These are phyloP conservation scores for Dastarcus helophoroides DNA, from an alignment of 2,888 invertebrate species.

Conservation along the genomic window DNA sequence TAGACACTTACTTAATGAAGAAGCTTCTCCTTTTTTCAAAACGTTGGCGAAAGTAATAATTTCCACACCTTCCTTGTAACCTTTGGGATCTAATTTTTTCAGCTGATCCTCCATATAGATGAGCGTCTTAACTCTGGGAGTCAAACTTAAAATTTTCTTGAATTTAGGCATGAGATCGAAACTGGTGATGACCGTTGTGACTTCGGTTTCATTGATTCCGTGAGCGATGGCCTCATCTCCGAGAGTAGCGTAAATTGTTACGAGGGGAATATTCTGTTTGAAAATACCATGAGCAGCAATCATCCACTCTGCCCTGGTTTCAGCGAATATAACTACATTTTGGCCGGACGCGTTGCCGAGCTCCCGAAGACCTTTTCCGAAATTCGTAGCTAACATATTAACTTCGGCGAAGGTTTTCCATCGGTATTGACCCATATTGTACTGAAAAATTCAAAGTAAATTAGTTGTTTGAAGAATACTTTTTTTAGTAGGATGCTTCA, in stretches of 20 bases:
- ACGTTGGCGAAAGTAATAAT: slow-evolving; percentile 67
- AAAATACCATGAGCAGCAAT: slow-evolving; percentile 92
- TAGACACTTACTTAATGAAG: too few relatives aligned
- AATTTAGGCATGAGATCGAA: slow-evolving; percentile 88
- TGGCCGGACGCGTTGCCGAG: slow-evolving; percentile 60
- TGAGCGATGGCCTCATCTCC: slow-evolving; percentile 87
- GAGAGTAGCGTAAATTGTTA: slow-evolving; percentile 93
- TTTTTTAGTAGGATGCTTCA: too few relatives aligned
- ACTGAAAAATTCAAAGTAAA: too few relatives aligned
- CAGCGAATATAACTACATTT: slow-evolving; percentile 89
- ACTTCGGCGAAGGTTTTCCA: slow-evolving; percentile 80
- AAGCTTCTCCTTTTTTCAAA: slow-evolving; percentile 40
- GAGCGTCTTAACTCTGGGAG: slow-evolving; percentile 65
- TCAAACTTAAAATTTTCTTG: slow-evolving; percentile 58
- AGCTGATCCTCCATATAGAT: slow-evolving; percentile 85
- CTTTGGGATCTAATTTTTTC: slow-evolving; percentile 54
- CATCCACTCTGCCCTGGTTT: slow-evolving; percentile 98
- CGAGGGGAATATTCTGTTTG: slow-evolving; percentile 89
- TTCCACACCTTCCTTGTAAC: slow-evolving; percentile 60
- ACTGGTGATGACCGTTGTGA: slow-evolving; percentile 84
- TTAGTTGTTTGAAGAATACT: too few relatives aligned
- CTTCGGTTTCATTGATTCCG: slow-evolving; percentile 95
- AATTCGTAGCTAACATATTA: slow-evolving; percentile 59
- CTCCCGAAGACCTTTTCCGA: slow-evolving; percentile 76
- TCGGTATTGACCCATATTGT: slow-evolving; percentile 83